Evolutionary conservation across 2,797 vertebrate genomes (phyloP).

Genomic region (Acanthurus lineatus): DNA sequence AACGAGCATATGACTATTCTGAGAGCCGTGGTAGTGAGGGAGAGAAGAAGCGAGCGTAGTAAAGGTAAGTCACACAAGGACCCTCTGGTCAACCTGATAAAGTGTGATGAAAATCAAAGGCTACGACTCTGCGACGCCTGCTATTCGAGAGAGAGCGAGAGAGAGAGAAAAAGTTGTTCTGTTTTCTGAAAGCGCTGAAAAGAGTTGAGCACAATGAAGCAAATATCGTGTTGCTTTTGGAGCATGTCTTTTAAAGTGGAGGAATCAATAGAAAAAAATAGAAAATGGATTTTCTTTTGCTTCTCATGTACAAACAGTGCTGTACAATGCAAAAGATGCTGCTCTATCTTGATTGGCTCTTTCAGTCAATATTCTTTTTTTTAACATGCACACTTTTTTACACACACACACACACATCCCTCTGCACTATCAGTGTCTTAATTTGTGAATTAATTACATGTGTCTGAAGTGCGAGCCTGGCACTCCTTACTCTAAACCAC

Average conservation of each 20-base stretch:
- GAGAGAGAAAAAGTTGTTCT: slow-evolving; percentile 30
- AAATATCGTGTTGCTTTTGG: slow-evolving; percentile 50
- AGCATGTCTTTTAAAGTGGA: slow-evolving; percentile 37
- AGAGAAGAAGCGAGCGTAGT: slow-evolving; percentile 65
- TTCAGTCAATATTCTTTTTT: slow-evolving; percentile 2
- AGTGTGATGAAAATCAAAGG: slow-evolving; percentile 70
- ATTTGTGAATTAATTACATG: slow-evolving; percentile 77
- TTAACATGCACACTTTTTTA: slow-evolving; percentile 11
- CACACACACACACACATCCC: background rate
- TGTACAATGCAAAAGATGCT: slow-evolving; percentile 10
- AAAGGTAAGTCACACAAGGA: slow-evolving; percentile 81
- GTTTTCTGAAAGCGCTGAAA: slow-evolving; percentile 47
- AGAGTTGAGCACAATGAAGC: slow-evolving; percentile 31
- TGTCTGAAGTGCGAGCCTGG: slow-evolving; percentile 47
- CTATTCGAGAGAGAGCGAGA: slow-evolving; percentile 19
- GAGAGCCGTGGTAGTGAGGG: slow-evolving; percentile 65
- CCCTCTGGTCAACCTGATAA: slow-evolving; percentile 74
- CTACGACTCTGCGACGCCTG: slow-evolving; percentile 33
- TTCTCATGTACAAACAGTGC: slow-evolving; percentile 14
- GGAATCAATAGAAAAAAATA: slow-evolving; percentile 57
- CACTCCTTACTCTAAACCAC: slow-evolving; percentile 48
- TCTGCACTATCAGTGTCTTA: slow-evolving; percentile 53
- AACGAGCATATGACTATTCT: slow-evolving; percentile 85
- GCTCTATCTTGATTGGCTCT: background rate
- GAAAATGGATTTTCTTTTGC: slow-evolving; percentile 47